Conservation (phyloP, 2,113 vertebrate genomes). For the Equus quagga region DNA sequence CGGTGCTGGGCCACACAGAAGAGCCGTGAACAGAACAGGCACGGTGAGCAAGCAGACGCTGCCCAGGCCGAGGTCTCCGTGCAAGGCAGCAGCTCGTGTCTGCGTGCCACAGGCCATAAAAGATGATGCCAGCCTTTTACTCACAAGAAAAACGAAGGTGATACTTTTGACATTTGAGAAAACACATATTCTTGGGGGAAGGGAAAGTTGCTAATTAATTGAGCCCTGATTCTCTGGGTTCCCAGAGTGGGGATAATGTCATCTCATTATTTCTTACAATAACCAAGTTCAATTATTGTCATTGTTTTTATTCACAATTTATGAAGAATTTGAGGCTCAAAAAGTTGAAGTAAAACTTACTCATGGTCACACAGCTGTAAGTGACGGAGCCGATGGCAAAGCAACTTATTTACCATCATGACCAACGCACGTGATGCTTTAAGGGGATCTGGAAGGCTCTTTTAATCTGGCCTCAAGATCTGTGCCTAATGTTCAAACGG, state of each 20-base stretch:
- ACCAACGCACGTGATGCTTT: neutral
- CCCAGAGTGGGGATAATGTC: neutral
- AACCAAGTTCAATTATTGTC: no score
- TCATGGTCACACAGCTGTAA: neutral
- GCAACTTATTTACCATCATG: neutral
- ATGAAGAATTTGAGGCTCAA: neutral
- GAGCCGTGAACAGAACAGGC: accelerated
- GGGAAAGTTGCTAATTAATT: neutral
- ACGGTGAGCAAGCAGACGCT: accelerated
- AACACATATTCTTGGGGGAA: accelerated
- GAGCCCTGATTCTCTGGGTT: neutral
- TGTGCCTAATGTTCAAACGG: neutral
- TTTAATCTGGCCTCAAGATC: conserved; percentile 54
- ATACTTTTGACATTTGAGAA: neutral
- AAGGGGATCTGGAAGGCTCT: neutral
- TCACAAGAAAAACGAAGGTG: no score
- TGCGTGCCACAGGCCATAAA: accelerated
- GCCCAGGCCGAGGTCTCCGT: accelerated
- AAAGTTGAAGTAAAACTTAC: neutral
- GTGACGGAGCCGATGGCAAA: neutral
- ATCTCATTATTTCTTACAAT: neutral
- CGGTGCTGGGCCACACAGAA: accelerated
- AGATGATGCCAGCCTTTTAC: neutral
- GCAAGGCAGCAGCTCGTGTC: accelerated
- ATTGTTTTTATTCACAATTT: neutral